A percentile compares a stretch with the other conserved stretches of the same genome.
phyloP scores from a whole-genome alignment of 2,797 vertebrate genomes.

The Selene dorsalis region DNA sequence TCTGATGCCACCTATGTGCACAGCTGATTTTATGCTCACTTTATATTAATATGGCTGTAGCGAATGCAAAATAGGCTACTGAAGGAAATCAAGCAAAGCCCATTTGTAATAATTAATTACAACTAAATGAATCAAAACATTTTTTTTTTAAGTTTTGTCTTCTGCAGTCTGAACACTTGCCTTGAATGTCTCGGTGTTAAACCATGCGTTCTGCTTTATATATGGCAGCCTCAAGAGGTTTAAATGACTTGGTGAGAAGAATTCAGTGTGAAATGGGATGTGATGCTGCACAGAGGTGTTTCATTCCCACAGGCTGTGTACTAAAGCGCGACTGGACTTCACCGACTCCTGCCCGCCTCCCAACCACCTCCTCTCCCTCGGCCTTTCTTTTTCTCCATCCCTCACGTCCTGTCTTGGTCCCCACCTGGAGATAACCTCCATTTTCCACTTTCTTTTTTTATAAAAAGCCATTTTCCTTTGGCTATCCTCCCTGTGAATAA shows the following conservation, averaged over 20 bases:
- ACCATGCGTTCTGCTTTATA: constrained; percentile 40
- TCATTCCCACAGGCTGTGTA: constrained; percentile 62
- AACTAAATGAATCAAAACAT: too few species aligned
- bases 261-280: constrained; percentile 73
- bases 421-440: constrained; percentile 25
- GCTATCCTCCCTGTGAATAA: constrained; percentile 49
- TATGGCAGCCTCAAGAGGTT: constrained; percentile 49
- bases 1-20: too few species aligned
- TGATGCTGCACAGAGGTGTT: constrained; percentile 69
- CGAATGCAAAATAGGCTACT: too few species aligned
- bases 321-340: constrained; percentile 59
- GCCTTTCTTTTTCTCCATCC: constrained; percentile 23
- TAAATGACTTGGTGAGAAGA: constrained; percentile 61
- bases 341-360: constrained; percentile 38
- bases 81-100: too few species aligned
- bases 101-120: too few species aligned
- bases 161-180: background rate
- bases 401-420: constrained; percentile 10
- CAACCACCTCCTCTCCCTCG: constrained; percentile 18
- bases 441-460: constrained; percentile 49
- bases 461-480: constrained; percentile 53
- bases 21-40: too few species aligned
- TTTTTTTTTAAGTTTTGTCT: background rate
- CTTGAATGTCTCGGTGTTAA: constrained; percentile 16
- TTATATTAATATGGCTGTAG: background rate